phyloP scores from a whole-genome alignment of 1,140 invertebrate species.

The Pogonomyrmex barbatus region DNA sequence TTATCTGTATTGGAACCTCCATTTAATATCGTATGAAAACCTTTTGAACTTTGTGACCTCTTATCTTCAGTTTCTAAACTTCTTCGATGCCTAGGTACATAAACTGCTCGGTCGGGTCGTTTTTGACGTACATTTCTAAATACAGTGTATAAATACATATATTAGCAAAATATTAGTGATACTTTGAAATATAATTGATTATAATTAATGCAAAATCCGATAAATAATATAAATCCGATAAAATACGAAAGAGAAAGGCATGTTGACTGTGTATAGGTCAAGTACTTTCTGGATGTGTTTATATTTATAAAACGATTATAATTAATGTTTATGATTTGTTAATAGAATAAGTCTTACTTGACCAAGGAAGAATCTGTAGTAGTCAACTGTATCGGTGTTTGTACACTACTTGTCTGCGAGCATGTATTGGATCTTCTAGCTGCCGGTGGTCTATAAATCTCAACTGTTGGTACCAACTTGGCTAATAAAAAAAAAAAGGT shows the following conservation, averaged over 20 bases:
- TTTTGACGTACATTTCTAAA: conserved; percentile 84
- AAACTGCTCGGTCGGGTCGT: conserved; percentile 92
- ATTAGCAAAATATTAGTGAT: neutral
- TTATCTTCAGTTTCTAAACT: conserved; percentile 84
- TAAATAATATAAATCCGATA: neutral
- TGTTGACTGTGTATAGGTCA: neutral
- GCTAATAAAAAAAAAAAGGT: conserved; percentile 76
- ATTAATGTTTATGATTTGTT: neutral
- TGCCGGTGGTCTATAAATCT: conserved; percentile 85
- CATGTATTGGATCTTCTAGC: conserved; percentile 76
- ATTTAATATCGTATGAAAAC: conserved; percentile 6
- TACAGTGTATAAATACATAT: neutral
- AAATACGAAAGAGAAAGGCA: neutral
- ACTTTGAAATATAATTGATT: neutral
- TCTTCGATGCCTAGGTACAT: conserved; percentile 91
- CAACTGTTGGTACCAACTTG: conserved; percentile 79
- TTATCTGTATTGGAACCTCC: conserved; percentile 47
- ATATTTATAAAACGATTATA: neutral
- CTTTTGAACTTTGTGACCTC: conserved; percentile 43
- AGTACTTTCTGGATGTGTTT: neutral
- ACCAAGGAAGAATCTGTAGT: conserved; percentile 16
- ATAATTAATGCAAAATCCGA: neutral
- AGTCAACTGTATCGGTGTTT: conserved; percentile 41
- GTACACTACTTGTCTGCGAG: conserved; percentile 28
- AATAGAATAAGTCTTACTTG: conserved; percentile 56